Evolutionary conservation across 2,888 invertebrate species (phyloP).

Genomic region (Pherbina coryleti): DNA sequence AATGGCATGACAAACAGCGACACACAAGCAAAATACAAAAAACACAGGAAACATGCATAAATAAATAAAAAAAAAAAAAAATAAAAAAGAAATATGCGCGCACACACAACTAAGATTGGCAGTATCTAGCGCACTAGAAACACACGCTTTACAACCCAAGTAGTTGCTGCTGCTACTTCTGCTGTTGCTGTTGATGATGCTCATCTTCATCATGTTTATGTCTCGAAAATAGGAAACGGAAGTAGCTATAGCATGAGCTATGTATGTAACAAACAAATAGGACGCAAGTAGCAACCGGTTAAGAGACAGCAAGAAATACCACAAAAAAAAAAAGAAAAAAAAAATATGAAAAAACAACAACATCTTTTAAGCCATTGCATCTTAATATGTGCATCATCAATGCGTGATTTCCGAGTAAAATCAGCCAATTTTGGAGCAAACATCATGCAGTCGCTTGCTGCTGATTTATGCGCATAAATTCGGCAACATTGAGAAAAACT

Average conservation of each 20-base stretch:
- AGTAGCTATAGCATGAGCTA: not conserved
- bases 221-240: not conserved
- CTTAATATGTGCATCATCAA: slow-evolving; percentile 20
- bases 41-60: too few relatives aligned
- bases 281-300: not conserved
- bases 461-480: slow-evolving; percentile 27
- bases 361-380: not conserved
- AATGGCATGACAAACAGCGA: not conserved
- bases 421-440: not conserved
- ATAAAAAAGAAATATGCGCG: too few relatives aligned
- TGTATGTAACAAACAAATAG: not conserved
- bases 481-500: not conserved
- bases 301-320: not conserved
- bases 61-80: too few relatives aligned
- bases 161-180: not conserved
- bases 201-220: not conserved
- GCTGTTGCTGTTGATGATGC: not conserved
- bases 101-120: not conserved
- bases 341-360: too few relatives aligned
- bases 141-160: not conserved
- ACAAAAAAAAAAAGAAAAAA: slow-evolving; percentile 7
- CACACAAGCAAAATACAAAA: not conserved
- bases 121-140: not conserved
- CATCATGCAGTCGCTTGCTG: not conserved
- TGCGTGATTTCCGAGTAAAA: not conserved